A percentile compares a stretch with the other conserved stretches of the same genome.
These are phyloP conservation scores for Parotocinclus haroldoi DNA, from an alignment of 2,797 vertebrate genomes.

Conservation along the genomic window DNA sequence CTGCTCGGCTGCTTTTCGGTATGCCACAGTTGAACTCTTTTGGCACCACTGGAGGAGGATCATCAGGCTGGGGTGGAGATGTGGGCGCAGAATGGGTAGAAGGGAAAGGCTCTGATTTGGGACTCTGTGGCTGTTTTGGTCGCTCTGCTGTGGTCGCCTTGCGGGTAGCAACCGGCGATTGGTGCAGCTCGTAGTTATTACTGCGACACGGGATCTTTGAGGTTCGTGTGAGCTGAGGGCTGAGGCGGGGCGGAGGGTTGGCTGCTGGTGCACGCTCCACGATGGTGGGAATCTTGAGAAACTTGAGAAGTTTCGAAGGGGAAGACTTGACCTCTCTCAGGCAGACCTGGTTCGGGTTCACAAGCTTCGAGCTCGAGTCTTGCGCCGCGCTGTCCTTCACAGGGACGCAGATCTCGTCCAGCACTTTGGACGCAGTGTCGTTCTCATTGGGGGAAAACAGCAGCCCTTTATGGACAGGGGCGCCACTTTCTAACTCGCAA, in stretches of 20 bases:
- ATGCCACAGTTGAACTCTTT: constrained; percentile 68
- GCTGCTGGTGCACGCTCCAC: constrained; percentile 74
- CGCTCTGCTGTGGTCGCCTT: constrained; percentile 76
- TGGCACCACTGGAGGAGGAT: constrained; percentile 54
- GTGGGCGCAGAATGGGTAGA: constrained; percentile 72
- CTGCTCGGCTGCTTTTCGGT: constrained; percentile 56
- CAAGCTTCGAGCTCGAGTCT: constrained; percentile 63
- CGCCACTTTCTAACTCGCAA: constrained; percentile 55
- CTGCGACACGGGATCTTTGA: constrained; percentile 91
- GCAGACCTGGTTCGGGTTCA: constrained; percentile 73
- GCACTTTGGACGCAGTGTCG: constrained; percentile 44
- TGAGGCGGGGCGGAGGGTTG: constrained; percentile 78
- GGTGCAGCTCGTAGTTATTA: constrained; percentile 86
- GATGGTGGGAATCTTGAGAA: constrained; percentile 82
- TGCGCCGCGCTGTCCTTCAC: constrained; percentile 54
- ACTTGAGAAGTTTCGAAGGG: constrained; percentile 85
- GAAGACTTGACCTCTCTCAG: constrained; percentile 76
- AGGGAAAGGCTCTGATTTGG: constrained; percentile 70
- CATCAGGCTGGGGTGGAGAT: constrained; percentile 70
- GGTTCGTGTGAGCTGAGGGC: constrained; percentile 85
- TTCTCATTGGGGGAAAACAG: constrained; percentile 46
- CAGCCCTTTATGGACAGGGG: constrained; percentile 55
- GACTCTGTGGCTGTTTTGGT: constrained; percentile 68
- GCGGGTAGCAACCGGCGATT: constrained; percentile 76
- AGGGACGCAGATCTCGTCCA: constrained; percentile 50